phyloP scores from a whole-genome alignment of 2,113 vertebrate species.

The Danionella cerebrum region DNA sequence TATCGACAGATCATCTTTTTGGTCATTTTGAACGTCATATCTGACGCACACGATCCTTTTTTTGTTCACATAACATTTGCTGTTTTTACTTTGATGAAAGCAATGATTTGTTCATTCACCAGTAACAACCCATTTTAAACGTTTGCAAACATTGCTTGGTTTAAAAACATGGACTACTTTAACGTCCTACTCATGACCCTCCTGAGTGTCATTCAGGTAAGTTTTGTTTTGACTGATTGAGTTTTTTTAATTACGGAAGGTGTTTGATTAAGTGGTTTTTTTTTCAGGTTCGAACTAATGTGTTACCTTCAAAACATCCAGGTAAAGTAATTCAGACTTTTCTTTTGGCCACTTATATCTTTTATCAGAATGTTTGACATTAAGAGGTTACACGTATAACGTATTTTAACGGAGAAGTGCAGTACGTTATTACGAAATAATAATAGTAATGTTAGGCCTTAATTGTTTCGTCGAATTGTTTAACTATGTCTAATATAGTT shows the following conservation, averaged over 20 bases:
- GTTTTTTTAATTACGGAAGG: neutral
- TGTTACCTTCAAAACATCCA: slow-evolving; percentile 69
- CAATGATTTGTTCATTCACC: neutral
- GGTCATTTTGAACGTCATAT: neutral
- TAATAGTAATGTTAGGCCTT: too few species aligned
- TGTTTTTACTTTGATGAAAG: neutral
- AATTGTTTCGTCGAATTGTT: too few species aligned
- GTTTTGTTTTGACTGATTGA: slow-evolving; percentile 35
- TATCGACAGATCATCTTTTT: neutral
- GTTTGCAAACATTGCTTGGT: neutral
- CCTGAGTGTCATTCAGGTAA: slow-evolving; percentile 78
- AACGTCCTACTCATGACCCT: slow-evolving; percentile 54
- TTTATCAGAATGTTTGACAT: too few species aligned
- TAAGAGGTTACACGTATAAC: too few species aligned
- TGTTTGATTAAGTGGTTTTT: slow-evolving; percentile 41
- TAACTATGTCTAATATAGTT: too few species aligned
- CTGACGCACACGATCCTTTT: neutral
- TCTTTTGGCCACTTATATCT: neutral
- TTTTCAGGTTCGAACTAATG: slow-evolving; percentile 69
- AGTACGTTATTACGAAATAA: too few species aligned
- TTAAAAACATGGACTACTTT: slow-evolving; percentile 49
- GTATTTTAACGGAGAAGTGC: too few species aligned
- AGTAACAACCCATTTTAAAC: neutral
- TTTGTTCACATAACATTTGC: too few species aligned
- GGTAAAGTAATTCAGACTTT: slow-evolving; percentile 62